Conservation (phyloP, 2,113 vertebrate genomes). For the Cavia porcellus region DNA sequence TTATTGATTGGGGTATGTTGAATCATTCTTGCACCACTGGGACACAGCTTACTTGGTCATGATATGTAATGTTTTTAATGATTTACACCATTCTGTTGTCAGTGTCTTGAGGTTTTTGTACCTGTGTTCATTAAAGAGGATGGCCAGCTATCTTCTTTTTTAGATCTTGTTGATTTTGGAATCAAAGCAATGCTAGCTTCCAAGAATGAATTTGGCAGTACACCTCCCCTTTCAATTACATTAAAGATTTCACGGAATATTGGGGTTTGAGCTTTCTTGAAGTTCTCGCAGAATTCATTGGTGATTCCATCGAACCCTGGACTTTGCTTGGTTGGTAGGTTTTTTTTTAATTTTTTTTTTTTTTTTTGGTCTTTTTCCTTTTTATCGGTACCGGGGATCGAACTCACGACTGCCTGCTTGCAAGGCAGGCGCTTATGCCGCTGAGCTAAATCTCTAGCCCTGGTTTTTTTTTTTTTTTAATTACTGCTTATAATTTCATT, state of each 20-base stretch:
- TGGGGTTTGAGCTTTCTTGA: background rate
- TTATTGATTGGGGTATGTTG: background rate
- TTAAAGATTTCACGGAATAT: background rate
- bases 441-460: too few relatives aligned
- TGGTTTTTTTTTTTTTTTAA: background rate
- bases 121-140: background rate
- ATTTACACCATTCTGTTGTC: background rate
- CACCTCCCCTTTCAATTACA: background rate
- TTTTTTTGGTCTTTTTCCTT: too few relatives aligned
- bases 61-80: background rate
- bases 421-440: too few relatives aligned
- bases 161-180: background rate
- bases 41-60: background rate
- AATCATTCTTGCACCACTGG: background rate
- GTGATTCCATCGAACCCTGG: background rate
- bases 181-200: background rate
- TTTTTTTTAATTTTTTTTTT: too few relatives aligned
- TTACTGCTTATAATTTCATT: background rate
- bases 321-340: background rate
- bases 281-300: background rate
- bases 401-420: too few relatives aligned
- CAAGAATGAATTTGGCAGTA: background rate
- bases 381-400: too few relatives aligned
- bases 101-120: background rate
- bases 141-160: background rate